phyloP scores from a whole-genome alignment of 1,140 invertebrate species.

The Cydia strobilella region DNA sequence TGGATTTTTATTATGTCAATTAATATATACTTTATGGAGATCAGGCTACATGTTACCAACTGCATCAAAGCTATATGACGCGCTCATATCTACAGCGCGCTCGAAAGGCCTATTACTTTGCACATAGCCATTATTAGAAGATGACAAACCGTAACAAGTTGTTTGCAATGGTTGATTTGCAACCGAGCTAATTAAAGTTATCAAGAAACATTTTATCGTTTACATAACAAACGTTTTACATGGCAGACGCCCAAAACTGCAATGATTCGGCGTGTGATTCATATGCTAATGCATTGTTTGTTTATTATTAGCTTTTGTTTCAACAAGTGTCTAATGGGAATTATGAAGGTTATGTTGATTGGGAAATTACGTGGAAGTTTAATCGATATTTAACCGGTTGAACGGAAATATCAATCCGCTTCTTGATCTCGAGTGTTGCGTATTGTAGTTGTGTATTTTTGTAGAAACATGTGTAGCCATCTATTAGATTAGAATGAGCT shows the following conservation, averaged over 20 bases:
- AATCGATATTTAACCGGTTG: neutral
- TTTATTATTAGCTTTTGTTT: slow-evolving; percentile 5
- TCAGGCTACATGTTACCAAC: too few relatives aligned
- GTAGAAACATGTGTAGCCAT: too few relatives aligned
- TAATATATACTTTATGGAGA: too few relatives aligned
- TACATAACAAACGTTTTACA: neutral
- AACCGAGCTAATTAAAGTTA: slow-evolving; percentile 9
- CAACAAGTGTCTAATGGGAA: neutral
- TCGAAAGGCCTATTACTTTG: neutral
- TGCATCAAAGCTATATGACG: too few relatives aligned
- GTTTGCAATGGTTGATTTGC: neutral
- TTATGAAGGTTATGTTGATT: slow-evolving; percentile 7
- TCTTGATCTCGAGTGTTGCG: neutral
- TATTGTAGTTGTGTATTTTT: neutral
- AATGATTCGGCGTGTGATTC: slow-evolving; percentile 15
- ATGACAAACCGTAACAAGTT: neutral
- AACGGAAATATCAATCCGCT: neutral
- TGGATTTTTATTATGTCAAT: too few relatives aligned
- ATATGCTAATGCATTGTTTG: slow-evolving; percentile 21
- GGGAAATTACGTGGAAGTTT: neutral
- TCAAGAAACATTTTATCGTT: neutral
- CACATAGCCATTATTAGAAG: slow-evolving; percentile 13
- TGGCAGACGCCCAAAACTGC: slow-evolving; percentile 17
- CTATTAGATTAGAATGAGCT: too few relatives aligned
- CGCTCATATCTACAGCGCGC: too few relatives aligned